Base-by-base conservation (phyloP, 2,797 vertebrate genomes). In the Microctenopoma steveboyesi region DNA sequence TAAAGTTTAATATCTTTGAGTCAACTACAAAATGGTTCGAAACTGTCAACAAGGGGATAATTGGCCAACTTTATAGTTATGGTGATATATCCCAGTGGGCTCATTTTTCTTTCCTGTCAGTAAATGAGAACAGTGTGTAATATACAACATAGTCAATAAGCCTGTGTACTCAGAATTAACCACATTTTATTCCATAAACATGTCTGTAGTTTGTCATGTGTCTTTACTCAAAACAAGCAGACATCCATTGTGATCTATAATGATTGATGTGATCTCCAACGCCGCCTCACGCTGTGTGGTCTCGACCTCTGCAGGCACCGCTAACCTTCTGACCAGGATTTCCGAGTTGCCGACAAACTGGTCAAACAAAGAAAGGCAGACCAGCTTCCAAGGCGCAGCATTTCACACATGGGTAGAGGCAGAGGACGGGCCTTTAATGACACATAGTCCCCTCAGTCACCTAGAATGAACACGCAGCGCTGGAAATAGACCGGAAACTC, bases 1-100 rank as follows among this genome's bases (percentile, higher is more conserved):
- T 98, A 97, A 98, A 98, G 95, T 96, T 98, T 98, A 96, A 97
- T 96, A 97, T 95, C 94, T 95, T 95, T 94, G 95, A 96, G 96
- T 96, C 95, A 95, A 95, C 95, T 94, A 96, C 97, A 96, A 97
- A 98, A 96, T 94, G 94, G 91, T 94, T 95, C 95, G 93, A 96
- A 96, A 96, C 92, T 93, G 95, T 94, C 95, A 94, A 95, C 96
- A 92, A 93, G 96, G 96, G 96, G 95, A 95, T 97, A 96, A 97
- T 96, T 95, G 94, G 93, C 92, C 87, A 91, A 91, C 92, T 97
- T 97, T 97, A 97, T 95, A 95, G 95, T 95, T 94, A 96, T 95
- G 94, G 95, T 95, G 95, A 96, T 96, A 92, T 92, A 94, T 96
- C 97, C 96, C 96, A 90, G 90, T 90, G 94, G 97, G 90, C 94